phyloP scores from a whole-genome alignment of 2,797 vertebrate genomes.

The Gila robusta region DNA sequence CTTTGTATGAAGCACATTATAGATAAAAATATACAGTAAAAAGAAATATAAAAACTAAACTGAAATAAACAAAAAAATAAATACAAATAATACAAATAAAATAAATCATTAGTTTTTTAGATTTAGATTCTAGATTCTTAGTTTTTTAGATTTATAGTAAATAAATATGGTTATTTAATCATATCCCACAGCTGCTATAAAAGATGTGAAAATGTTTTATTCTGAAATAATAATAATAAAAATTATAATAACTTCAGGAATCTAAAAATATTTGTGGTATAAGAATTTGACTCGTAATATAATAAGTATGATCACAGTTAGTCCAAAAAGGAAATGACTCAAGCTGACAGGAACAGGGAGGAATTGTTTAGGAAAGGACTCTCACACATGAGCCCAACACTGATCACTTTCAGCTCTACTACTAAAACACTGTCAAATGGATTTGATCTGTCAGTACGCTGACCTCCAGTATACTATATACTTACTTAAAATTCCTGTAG shows the following conservation, averaged over 20 bases:
- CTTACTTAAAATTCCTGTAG: background rate
- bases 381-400: background rate
- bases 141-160: no score
- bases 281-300: background rate
- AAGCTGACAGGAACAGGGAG: background rate
- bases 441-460: background rate
- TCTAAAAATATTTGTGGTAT: background rate
- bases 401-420: background rate
- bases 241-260: no score
- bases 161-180: background rate
- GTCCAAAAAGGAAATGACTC: conserved; percentile 41
- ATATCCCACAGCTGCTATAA: background rate
- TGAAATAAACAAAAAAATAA: no score
- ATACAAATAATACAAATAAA: background rate
- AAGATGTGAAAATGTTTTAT: background rate
- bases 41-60: background rate
- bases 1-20: background rate
- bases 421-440: background rate
- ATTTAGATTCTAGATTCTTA: no score
- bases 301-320: background rate
- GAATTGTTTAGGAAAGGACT: conserved; percentile 6
- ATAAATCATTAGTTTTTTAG: background rate
- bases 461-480: background rate
- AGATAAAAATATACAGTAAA: background rate
- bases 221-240: background rate